These are phyloP conservation scores for Drosophila subobscura DNA, from an alignment of 1,140 invertebrate species.

Conservation along the genomic window DNA sequence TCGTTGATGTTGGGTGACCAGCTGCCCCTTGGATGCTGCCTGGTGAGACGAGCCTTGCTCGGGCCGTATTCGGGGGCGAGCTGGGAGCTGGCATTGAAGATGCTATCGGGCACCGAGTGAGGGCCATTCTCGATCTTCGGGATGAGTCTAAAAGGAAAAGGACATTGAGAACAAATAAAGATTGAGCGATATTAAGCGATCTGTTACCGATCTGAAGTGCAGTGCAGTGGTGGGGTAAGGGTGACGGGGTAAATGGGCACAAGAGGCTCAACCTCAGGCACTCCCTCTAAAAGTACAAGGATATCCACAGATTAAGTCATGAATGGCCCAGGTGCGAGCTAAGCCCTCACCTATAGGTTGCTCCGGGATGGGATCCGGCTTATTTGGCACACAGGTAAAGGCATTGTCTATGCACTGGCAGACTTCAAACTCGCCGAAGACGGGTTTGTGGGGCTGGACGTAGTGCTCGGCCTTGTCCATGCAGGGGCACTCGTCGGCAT, in stretches of 20 bases:
- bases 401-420: slow-evolving; percentile 91
- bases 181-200: neutral
- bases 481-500: slow-evolving; percentile 88
- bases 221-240: slow-evolving; percentile 84
- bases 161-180: neutral
- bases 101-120: slow-evolving; percentile 84
- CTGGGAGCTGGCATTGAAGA: slow-evolving; percentile 86
- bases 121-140: slow-evolving; percentile 85
- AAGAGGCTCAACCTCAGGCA: slow-evolving; percentile 1
- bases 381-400: slow-evolving; percentile 86
- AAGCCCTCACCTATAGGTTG: slow-evolving; percentile 5
- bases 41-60: slow-evolving; percentile 84
- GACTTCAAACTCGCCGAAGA: slow-evolving; percentile 82
- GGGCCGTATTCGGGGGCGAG: slow-evolving; percentile 84
- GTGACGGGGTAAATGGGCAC: slow-evolving; percentile 83
- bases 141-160: slow-evolving; percentile 80
- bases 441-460: slow-evolving; percentile 83
- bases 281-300: slow-evolving; percentile 11
- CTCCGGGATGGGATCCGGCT: slow-evolving; percentile 55
- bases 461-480: slow-evolving; percentile 86
- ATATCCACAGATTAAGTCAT: neutral
- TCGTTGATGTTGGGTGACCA: slow-evolving; percentile 87
- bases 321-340: no score
- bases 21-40: slow-evolving; percentile 83
- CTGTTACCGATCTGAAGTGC: slow-evolving; percentile 83